Evolutionary conservation across 2,113 vertebrate genomes (phyloP).

Genomic region (Ammodramus savannarum): DNA sequence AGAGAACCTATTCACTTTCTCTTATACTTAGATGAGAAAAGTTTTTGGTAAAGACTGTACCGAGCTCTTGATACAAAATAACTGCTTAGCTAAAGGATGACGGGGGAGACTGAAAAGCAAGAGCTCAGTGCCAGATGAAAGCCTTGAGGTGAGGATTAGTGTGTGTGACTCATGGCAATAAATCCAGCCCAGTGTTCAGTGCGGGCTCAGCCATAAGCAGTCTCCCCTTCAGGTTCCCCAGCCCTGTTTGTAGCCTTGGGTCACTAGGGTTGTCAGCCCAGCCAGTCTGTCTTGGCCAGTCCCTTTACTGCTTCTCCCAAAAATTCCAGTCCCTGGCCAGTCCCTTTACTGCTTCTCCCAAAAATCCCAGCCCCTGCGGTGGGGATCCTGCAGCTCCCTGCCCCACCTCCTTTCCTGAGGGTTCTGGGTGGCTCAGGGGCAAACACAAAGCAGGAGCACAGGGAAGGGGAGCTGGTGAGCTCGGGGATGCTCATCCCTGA

Average conservation of each 20-base stretch:
- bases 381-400: neutral
- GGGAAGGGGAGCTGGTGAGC: neutral
- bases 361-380: neutral
- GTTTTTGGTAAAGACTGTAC: neutral
- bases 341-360: neutral
- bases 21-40: neutral
- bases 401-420: neutral
- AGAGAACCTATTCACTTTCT: neutral
- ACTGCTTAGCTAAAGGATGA: neutral
- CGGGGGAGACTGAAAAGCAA: neutral
- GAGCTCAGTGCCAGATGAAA: neutral
- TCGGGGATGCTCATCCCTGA: rapidly evolving
- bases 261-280: neutral
- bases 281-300: neutral
- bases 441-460: neutral
- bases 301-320: neutral
- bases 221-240: neutral
- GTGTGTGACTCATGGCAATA: neutral
- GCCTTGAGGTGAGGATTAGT: neutral
- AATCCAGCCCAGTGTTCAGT: neutral
- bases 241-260: neutral
- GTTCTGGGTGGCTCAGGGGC: neutral
- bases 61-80: neutral
- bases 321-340: neutral
- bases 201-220: neutral